Percentiles rank a stretch among this genome's conserved stretches.
Evolutionary conservation across 92 coral and sea anemone genomes (phyloP).

Genomic region (Porites lobata): DNA sequence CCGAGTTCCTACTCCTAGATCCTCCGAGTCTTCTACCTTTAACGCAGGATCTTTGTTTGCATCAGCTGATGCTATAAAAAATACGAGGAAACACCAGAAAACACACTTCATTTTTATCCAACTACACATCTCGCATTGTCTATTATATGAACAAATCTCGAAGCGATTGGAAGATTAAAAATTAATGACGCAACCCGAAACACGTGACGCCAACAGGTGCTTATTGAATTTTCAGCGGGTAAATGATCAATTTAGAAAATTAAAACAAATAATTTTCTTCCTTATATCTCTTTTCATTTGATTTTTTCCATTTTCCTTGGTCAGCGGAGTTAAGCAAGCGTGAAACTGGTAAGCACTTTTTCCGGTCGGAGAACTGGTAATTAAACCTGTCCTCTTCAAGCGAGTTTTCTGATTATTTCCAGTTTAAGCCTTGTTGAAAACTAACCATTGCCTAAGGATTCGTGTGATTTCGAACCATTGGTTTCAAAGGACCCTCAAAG

Average conservation of each 20-base stretch:
- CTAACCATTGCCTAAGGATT: too few species aligned
- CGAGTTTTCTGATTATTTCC: too few species aligned
- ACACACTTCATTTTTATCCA: constrained; percentile 19
- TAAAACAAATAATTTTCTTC: not conserved
- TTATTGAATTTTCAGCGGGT: constrained; percentile 9
- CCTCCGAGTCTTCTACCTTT: too few species aligned
- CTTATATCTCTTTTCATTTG: not conserved
- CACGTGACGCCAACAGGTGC: constrained; percentile 25
- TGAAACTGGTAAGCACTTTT: not conserved
- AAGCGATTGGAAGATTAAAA: constrained; percentile 3
- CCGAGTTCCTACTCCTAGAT: not conserved
- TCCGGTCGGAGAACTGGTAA: too few species aligned
- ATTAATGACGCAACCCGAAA: constrained; percentile 16
- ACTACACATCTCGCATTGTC: not conserved
- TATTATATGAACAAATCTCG: not conserved
- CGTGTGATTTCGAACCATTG: too few species aligned
- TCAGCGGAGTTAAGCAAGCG: not conserved
- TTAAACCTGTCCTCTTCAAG: too few species aligned
- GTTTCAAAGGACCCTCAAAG: too few species aligned
- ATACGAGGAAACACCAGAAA: not conserved
- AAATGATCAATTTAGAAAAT: constrained; percentile 19
- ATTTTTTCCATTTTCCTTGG: not conserved
- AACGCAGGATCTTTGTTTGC: not conserved
- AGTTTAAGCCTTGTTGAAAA: too few species aligned
- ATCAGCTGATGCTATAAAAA: not conserved